Conservation (phyloP, 2,113 vertebrate species). For the Myocastor coypus region DNA sequence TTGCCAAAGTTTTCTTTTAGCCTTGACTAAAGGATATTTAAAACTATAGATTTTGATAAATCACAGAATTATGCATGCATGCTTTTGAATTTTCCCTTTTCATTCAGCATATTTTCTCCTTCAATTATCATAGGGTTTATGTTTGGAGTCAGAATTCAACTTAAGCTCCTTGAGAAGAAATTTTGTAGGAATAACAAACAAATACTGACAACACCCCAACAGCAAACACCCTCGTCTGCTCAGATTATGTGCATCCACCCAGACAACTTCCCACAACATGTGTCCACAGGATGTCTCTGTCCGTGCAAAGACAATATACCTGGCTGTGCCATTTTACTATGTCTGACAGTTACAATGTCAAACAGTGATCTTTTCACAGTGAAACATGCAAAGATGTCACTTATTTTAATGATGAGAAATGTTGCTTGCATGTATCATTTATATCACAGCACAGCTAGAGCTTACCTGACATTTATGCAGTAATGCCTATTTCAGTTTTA, state of each 20-base stretch:
- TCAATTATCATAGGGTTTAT: neutral
- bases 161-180: neutral
- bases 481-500: constrained; percentile 33
- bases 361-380: constrained; percentile 65
- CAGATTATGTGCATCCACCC: neutral
- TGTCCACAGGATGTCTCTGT: constrained; percentile 5
- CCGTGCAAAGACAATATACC: constrained; percentile 57
- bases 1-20: neutral
- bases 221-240: neutral
- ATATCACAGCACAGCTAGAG: neutral
- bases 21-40: neutral
- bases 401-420: constrained; percentile 72
- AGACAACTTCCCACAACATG: constrained; percentile 44
- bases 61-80: neutral
- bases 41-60: neutral
- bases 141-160: neutral
- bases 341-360: constrained; percentile 40
- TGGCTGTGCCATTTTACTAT: constrained; percentile 38
- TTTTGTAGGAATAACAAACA: constrained; percentile 4
- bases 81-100: neutral
- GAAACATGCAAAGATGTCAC: constrained; percentile 59
- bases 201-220: neutral
- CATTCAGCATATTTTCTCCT: constrained; percentile 7
- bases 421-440: constrained; percentile 26
- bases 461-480: constrained; percentile 40